Conservation (phyloP, 2,888 invertebrate species). For the Metopia argyrocephala region DNA sequence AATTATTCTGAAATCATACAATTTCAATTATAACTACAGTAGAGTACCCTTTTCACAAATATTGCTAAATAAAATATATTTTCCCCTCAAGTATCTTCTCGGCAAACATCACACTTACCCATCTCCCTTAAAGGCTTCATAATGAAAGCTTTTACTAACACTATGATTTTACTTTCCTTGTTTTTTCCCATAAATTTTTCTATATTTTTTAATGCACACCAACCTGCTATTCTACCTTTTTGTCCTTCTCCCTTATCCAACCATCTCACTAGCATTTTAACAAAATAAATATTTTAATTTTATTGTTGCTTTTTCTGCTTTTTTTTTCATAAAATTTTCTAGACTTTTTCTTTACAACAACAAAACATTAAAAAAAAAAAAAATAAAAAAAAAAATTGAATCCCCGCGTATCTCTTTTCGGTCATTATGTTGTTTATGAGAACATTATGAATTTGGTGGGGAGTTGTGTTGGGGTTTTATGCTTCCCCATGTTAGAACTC, state of each 20-base stretch:
- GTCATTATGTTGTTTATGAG: neutral
- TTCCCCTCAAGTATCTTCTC: neutral
- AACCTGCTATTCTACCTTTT: too few relatives aligned
- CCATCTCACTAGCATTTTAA: constrained; percentile 11
- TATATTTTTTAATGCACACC: constrained; percentile 12
- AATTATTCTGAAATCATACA: too few relatives aligned
- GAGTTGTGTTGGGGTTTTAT: constrained; percentile 42
- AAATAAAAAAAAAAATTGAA: constrained; percentile 24
- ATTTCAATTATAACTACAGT: too few relatives aligned
- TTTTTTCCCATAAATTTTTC: constrained; percentile 44
- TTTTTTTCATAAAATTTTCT: constrained; percentile 45
- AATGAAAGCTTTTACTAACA: constrained; percentile 39
- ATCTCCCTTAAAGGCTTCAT: neutral
- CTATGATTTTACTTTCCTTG: constrained; percentile 32
- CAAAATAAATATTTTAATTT: constrained; percentile 55
- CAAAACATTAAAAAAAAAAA: too few relatives aligned
- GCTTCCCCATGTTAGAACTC: constrained; percentile 61
- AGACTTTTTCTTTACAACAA: constrained; percentile 46
- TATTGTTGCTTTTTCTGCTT: constrained; percentile 1
- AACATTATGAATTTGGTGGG: constrained; percentile 45
- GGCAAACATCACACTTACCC: neutral
- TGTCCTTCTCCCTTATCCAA: neutral
- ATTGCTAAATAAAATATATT: neutral
- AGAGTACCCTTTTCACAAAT: neutral
- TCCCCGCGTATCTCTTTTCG: neutral